phyloP scores from a whole-genome alignment of 2,888 invertebrate genomes.

The Trissonchulus latispiculum region DNA sequence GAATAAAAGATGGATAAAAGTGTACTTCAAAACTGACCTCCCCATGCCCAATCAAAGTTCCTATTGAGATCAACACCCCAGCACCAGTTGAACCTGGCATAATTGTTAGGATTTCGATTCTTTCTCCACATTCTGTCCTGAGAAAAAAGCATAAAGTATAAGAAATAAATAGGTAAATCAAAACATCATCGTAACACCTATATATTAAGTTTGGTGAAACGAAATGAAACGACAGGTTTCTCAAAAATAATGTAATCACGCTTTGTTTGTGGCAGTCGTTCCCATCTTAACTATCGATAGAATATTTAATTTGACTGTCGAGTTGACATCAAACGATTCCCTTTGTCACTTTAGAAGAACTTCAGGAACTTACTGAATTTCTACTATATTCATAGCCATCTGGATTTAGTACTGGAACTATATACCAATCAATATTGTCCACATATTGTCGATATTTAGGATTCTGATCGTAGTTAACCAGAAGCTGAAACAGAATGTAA shows the following conservation, averaged over 20 bases:
- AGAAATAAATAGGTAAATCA: too few species aligned
- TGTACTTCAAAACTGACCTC: constrained; percentile 16
- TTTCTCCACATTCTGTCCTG: constrained; percentile 41
- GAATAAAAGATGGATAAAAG: too few species aligned
- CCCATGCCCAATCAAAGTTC: constrained; percentile 42
- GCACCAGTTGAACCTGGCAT: constrained; percentile 19
- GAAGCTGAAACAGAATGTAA: constrained; percentile 12
- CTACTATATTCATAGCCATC: constrained; percentile 11
- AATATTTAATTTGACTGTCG: constrained; percentile 33
- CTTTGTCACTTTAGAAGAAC: not conserved
- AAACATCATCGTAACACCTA: too few species aligned
- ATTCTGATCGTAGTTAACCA: constrained; percentile 12
- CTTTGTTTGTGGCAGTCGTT: not conserved
- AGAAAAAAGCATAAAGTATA: constrained; percentile 16
- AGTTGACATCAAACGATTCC: not conserved
- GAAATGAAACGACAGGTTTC: too few species aligned
- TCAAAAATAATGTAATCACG: not conserved
- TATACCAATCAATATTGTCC: constrained; percentile 21
- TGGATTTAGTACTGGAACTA: not conserved
- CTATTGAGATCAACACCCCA: constrained; percentile 38
- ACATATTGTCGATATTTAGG: constrained; percentile 4
- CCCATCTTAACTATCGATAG: not conserved
- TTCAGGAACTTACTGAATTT: constrained; percentile 24
- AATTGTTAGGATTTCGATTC: constrained; percentile 24
- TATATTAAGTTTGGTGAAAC: too few species aligned